These are phyloP conservation scores for Gobius niger DNA, from an alignment of 2,113 vertebrate species.

Conservation along the genomic window DNA sequence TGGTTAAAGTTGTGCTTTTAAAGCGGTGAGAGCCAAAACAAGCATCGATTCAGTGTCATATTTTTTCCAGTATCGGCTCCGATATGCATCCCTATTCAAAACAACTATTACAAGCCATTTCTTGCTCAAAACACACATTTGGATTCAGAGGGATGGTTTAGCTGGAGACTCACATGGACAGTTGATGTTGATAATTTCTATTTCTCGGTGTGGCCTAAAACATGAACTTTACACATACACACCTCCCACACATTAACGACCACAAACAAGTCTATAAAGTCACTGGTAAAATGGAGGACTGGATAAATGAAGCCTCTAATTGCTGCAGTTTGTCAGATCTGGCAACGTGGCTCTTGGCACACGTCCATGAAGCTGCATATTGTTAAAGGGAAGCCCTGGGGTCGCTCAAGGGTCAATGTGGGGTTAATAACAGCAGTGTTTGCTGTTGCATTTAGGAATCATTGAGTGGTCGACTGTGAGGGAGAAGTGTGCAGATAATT, in stretches of 20 bases:
- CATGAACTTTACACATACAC: background rate
- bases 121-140: no score
- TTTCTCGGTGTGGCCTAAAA: background rate
- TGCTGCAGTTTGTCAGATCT: constrained; percentile 41
- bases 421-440: constrained; percentile 25
- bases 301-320: constrained; percentile 33
- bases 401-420: constrained; percentile 22
- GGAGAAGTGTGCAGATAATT: background rate
- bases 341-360: constrained; percentile 5
- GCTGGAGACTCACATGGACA: no score
- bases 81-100: no score
- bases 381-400: constrained; percentile 7
- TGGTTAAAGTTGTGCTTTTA: no score
- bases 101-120: no score
- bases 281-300: constrained; percentile 30
- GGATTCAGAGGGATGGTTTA: no score
- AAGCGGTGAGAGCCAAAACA: no score
- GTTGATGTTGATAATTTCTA: no score
- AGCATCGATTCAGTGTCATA: no score
- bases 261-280: constrained; percentile 36
- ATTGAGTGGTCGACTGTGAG: constrained; percentile 12
- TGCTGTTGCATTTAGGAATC: background rate
- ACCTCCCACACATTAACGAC: constrained; percentile 21
- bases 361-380: constrained; percentile 8
- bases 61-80: no score